Base-by-base conservation (phyloP, 2,113 vertebrate species). In the Oreochromis spilurus region DNA sequence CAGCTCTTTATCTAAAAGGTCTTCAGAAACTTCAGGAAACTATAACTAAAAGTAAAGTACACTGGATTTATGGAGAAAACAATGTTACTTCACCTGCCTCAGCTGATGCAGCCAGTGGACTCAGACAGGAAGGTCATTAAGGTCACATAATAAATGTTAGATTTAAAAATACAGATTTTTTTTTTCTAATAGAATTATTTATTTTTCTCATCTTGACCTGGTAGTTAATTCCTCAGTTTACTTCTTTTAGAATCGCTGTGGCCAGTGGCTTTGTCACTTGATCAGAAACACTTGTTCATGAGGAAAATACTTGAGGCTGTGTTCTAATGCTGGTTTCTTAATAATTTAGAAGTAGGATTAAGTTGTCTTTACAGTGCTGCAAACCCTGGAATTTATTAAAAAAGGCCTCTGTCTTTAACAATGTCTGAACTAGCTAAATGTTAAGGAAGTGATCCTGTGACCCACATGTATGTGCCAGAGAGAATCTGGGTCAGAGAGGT, bases 401-500 rank as follows among this genome's bases (percentile, higher is more conserved):
- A 60, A 21, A 70, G 34, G 24, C 21, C n/a, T 4, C 2, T 67
- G 50, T 60, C 34, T 83, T 80, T 65, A 19, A 81, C 78, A 53
- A 67, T 19, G 3, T 58, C 5, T 36, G 17, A 16, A 40, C 10
- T 52, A 11, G 85, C 81, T 29, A 79, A 88, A 83, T 81, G 78
- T 84, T 83, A 72, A 84, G 88, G 77, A 84, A 86, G 67, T 16
- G 17, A 36, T 36, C 43, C 29, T 87, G 62, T 87, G 80, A 36
- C 87, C 90, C 65, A 90, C 53, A 88, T 91, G 78, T 21, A 82
- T 88, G 79, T 84, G 82, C 45, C 72, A 31, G 24, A 65, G 45
- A 87, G 84, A 91, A 91, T 90, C 89, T 88, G 67, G 89, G 87
- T 82, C 87, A 91, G 38, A 77, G 53, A 87, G 83, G 79, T 92